These are phyloP conservation scores for Agrotis exclamationis DNA, from an alignment of 2,888 invertebrate species.

Conservation along the genomic window DNA sequence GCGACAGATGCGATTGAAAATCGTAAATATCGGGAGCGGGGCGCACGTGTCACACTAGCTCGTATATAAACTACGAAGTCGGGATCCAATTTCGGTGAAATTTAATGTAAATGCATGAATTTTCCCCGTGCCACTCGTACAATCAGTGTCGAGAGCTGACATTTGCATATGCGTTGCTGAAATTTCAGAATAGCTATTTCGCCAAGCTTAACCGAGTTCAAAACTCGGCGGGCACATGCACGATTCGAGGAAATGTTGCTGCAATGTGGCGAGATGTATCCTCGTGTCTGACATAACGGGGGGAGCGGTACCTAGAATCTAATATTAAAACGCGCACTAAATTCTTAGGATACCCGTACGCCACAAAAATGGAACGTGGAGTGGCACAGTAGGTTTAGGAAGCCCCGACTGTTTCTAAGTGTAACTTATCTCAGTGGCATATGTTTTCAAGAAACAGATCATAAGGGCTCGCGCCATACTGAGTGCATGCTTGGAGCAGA, in stretches of 20 bases:
- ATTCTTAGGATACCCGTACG: constrained; percentile 69
- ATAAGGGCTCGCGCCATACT: constrained; percentile 77
- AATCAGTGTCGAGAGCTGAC: constrained; percentile 91
- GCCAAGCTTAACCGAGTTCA: constrained; percentile 88
- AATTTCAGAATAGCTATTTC: constrained; percentile 89
- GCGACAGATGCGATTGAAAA: constrained; percentile 86
- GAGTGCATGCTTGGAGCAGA: constrained; percentile 77
- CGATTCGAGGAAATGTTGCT: constrained; percentile 80
- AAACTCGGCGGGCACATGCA: constrained; percentile 85
- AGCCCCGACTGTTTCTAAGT: constrained; percentile 73
- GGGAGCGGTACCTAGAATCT: constrained; percentile 71
- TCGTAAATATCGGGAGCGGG: constrained; percentile 84
- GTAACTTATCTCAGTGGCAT: constrained; percentile 80
- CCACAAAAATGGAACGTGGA: constrained; percentile 74
- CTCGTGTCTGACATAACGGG: constrained; percentile 78
- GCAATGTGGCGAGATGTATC: constrained; percentile 78
- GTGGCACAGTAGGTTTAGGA: constrained; percentile 58
- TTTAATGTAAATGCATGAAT: constrained; percentile 91
- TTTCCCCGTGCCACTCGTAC: constrained; percentile 89
- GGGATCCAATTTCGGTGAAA: constrained; percentile 88
- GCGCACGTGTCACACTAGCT: constrained; percentile 83
- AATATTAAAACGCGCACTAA: constrained; percentile 76
- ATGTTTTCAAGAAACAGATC: constrained; percentile 75
- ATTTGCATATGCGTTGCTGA: constrained; percentile 90
- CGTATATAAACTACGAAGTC: constrained; percentile 85